Evolutionary conservation across 2,888 invertebrate species (phyloP), one percentile per base, ranked within the genome.

Genomic region (Crioceris asparagi): DNA sequence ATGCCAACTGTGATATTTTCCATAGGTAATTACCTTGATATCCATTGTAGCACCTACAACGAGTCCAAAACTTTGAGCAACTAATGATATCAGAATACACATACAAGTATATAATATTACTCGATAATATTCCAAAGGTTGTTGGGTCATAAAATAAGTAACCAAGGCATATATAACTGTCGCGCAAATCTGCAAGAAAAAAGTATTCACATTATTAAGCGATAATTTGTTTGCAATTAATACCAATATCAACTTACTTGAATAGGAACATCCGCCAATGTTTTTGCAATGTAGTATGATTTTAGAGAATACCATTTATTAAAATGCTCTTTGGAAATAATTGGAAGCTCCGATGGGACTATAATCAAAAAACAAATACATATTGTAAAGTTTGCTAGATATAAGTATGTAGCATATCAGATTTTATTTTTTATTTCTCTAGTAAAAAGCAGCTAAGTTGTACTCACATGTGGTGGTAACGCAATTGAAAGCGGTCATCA

Each of bases 401-500:
- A 21, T 21, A 10, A 21, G 21, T 7, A 7, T 21, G 21, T 10
- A 21, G 10, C 10, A 6, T 21, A 6, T 21, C 21, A 21, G 21
- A 21, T 21, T 21, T 21, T 21, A 10, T 21, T n/a, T n/a, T n/a
- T n/a, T n/a, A n/a, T n/a, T n/a, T n/a, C n/a, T n/a, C n/a, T n/a
- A n/a, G n/a, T n/a, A n/a, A n/a, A n/a, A n/a, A n/a, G n/a, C n/a
- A n/a, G n/a, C n/a, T n/a, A n/a, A n/a, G n/a, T n/a, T n/a, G n/a
- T n/a, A n/a, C 88, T 85, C 72, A 94, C 94, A 93, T 46, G 83
- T 84, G 17, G 93, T 77, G 30, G 86, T 76, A 38, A 90, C 84
- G 10, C 90, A 80, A 66, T 87, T 92, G 62, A 93, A 87, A 1
- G 94, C 85, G 4, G 88, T 91, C 61, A 88, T 90, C 84, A 93